Percentiles rank a stretch among this genome's conserved stretches.
Conservation (phyloP, 2,113 vertebrate genomes). For the Ia io region DNA sequence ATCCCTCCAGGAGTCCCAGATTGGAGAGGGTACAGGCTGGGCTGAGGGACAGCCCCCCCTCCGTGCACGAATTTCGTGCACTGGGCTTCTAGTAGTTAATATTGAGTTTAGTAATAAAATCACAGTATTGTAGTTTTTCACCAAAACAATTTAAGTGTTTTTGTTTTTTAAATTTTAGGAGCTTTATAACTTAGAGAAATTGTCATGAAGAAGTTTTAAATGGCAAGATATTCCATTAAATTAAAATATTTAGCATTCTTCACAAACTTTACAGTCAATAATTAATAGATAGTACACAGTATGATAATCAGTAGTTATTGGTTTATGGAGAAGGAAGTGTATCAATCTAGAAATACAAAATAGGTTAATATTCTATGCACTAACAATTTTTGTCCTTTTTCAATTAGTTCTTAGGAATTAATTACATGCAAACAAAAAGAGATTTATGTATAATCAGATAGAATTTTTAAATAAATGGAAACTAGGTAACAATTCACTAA, state of each 20-base stretch:
- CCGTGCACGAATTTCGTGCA: no score
- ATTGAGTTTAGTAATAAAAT: neutral
- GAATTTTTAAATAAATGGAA: neutral
- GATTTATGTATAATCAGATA: neutral
- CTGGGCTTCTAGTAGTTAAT: neutral
- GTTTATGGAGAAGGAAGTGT: neutral
- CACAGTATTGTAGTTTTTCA: neutral
- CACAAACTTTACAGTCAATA: neutral
- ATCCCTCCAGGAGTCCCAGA: no score
- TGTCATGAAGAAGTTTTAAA: neutral
- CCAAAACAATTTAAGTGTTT: neutral
- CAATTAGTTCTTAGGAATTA: neutral
- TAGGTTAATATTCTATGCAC: neutral
- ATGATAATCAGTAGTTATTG: neutral
- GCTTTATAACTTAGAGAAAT: neutral
- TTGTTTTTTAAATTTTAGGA: neutral
- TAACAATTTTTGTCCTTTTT: neutral
- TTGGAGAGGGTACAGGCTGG: no score
- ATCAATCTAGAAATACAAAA: neutral
- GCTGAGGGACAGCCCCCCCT: no score
- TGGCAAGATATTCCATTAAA: neutral
- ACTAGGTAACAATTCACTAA: neutral
- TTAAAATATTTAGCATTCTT: neutral
- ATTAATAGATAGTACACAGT: neutral
- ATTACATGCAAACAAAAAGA: neutral